These are phyloP conservation scores for Aethina tumida DNA, from an alignment of 1,140 invertebrate genomes.

Conservation along the genomic window DNA sequence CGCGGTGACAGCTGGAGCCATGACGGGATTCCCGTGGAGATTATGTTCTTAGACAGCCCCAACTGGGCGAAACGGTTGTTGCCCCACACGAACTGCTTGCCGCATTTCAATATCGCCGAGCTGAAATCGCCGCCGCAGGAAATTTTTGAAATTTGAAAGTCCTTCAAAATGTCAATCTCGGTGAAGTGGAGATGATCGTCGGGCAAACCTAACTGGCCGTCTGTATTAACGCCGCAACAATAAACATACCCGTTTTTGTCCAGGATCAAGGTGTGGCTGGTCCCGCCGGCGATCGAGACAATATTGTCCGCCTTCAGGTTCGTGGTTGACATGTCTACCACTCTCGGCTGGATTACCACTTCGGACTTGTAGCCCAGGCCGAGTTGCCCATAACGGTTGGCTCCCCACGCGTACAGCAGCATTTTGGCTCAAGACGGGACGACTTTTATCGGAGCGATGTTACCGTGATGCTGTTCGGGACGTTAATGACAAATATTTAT, in stretches of 20 bases:
- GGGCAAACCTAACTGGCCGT: constrained; percentile 61
- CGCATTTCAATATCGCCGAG: constrained; percentile 51
- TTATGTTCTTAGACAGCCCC: constrained; percentile 46
- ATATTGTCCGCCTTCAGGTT: constrained; percentile 40
- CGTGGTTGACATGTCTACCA: constrained; percentile 36
- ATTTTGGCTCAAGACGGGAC: too few relatives aligned
- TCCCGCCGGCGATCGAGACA: constrained; percentile 58
- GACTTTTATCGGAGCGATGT: too few relatives aligned
- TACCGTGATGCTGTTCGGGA: too few relatives aligned
- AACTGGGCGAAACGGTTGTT: constrained; percentile 66
- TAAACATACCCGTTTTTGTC: constrained; percentile 58
- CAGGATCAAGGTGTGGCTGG: constrained; percentile 62
- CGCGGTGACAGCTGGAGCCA: constrained; percentile 34
- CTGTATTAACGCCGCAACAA: constrained; percentile 80
- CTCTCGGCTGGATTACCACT: constrained; percentile 49
- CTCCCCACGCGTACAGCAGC: constrained; percentile 51
- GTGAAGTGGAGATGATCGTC: constrained; percentile 43
- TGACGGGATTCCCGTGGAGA: constrained; percentile 36
- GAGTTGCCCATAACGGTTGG: constrained; percentile 77
- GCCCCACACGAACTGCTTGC: constrained; percentile 62
- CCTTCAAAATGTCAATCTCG: constrained; percentile 43
- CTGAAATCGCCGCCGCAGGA: constrained; percentile 66
- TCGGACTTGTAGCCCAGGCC: constrained; percentile 57
- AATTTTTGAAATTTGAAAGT: constrained; percentile 46
- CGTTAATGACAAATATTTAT: too few relatives aligned